Base-by-base conservation (phyloP, 2,113 vertebrate genomes). In the Alaudala cheleensis region DNA sequence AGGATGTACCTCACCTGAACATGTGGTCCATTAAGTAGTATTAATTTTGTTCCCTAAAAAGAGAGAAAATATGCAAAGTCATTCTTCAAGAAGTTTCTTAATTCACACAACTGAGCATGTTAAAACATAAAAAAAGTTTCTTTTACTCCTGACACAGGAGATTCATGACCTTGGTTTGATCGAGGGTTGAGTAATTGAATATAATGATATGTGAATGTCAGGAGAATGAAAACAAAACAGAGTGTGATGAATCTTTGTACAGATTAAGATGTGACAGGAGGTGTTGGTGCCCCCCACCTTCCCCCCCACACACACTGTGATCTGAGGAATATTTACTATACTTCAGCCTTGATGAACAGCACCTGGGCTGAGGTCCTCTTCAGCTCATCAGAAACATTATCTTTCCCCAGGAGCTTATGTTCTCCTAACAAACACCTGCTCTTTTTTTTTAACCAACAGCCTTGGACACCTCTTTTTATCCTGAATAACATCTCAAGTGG, bases 391-490 rank as follows among this genome's bases (percentile, higher is more conserved):
- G 44, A 76, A 50, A 50, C 3, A 2, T 5, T 56, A 19, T 40
- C 28, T 65, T 10, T 25, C 66, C 25, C 20, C 31, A 42, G 25
- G 44, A 50, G 25, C 20, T 56, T 50, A 11, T 2, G 9, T 11
- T 34, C 4, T 31, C 44, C 16, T 34, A 50, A 42, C 0, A 1
- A 34, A 4, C 5, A 17, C 4, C 10, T 42, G 33, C 37, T 37
- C 11, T 12, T 13, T 28, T 14, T 16, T 47, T 62, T 56, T 9
- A 34, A 49, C 0, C 0, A 50, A 31, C 16, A 42, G 11, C 11
- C 25, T 50, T 34, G 20, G 70, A 49, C 18, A 56, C 4, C 10
- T 14, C 3, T 65, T 56, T 25, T 33, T 54, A 40, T 29, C n/a
- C 29, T 42, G 29, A 66, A 17, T 42, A 31, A 21, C 8, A 11